Evolutionary conservation across 2,888 invertebrate species (phyloP).

Genomic region (Erebia palarica): DNA sequence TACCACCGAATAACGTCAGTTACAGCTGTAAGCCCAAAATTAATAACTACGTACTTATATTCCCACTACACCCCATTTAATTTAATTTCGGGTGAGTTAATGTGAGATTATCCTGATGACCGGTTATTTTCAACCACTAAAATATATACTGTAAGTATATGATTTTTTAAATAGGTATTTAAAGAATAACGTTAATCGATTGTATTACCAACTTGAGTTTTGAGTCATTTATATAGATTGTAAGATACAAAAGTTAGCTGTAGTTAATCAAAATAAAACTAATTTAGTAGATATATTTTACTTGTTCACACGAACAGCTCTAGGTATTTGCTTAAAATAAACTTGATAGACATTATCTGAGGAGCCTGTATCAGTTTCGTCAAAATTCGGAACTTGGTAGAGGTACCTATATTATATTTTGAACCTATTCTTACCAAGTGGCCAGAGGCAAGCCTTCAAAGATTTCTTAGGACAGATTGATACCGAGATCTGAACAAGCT

Average conservation of each 20-base stretch:
- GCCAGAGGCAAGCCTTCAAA: constrained; percentile 39
- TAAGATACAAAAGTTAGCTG: no score
- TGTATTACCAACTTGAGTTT: no score
- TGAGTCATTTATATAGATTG: no score
- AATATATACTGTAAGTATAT: background rate
- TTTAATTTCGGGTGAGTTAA: background rate
- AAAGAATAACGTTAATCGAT: no score
- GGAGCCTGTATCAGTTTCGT: constrained; percentile 11
- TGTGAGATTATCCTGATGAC: background rate
- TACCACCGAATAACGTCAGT: background rate
- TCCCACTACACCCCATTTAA: background rate
- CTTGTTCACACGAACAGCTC: no score
- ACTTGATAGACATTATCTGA: background rate
- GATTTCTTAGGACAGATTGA: constrained; percentile 43
- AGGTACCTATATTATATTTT: no score
- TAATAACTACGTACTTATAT: background rate
- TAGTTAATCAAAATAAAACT: no score
- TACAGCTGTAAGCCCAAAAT: background rate
- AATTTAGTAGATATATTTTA: no score
- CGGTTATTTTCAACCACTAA: background rate
- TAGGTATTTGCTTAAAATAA: background rate
- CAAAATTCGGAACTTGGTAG: constrained; percentile 11
- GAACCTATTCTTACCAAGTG: constrained; percentile 7
- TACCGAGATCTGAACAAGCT: constrained; percentile 37
- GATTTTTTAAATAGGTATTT: no score